Percentiles rank a stretch among this genome's conserved stretches.
Evolutionary conservation across 2,888 invertebrate genomes (phyloP).

Genomic region (Eupithecia dodoneata): DNA sequence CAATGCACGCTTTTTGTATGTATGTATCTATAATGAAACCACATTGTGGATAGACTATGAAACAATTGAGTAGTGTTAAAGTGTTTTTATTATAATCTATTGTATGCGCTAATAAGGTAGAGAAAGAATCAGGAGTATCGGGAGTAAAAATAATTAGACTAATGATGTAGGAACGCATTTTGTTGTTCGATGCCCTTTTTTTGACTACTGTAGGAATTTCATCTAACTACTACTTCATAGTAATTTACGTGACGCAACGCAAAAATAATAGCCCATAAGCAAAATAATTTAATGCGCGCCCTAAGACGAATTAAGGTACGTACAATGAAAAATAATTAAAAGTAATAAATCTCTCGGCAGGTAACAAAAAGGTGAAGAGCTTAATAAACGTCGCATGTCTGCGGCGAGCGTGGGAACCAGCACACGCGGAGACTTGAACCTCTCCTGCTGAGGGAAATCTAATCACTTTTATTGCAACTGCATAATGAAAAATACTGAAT

Average conservation of each 20-base stretch:
- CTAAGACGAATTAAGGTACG: constrained; percentile 73
- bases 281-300: constrained; percentile 76
- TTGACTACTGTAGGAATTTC: neutral
- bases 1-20: neutral
- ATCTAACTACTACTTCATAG: constrained; percentile 41
- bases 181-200: constrained; percentile 51
- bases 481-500: constrained; percentile 11
- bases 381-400: constrained; percentile 82
- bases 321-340: constrained; percentile 84
- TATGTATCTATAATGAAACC: neutral
- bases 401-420: constrained; percentile 72
- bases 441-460: constrained; percentile 38
- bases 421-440: constrained; percentile 57
- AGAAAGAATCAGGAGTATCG: neutral
- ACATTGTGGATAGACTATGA: neutral
- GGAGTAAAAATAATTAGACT: neutral
- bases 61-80: neutral
- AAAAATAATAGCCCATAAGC: constrained; percentile 71
- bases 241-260: constrained; percentile 59
- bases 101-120: neutral
- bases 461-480: constrained; percentile 38
- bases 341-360: constrained; percentile 83
- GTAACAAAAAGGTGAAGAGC: constrained; percentile 82
- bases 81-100: neutral
- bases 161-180: neutral